Evolutionary conservation across 1,140 invertebrate species (phyloP).

Genomic region (Bilobella aurantiaca): DNA sequence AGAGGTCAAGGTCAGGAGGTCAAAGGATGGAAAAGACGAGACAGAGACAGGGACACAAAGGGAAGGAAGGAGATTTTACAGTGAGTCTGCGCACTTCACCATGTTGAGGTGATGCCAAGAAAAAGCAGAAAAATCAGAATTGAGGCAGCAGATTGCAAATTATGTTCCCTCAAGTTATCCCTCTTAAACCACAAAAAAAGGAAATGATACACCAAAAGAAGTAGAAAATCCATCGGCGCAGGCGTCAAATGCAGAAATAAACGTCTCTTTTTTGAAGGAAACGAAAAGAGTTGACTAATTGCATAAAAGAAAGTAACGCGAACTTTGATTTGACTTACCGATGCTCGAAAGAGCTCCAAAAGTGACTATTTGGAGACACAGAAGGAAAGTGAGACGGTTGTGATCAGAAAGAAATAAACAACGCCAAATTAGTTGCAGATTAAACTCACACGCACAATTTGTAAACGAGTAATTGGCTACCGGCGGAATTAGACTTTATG

Average conservation of each 20-base stretch:
- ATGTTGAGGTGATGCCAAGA: neutral
- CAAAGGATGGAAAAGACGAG: slow-evolving; percentile 22
- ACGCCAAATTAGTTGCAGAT: slow-evolving; percentile 33
- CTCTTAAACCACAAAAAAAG: neutral
- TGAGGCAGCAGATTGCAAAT: neutral
- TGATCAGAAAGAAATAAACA: slow-evolving; percentile 36
- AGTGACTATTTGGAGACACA: slow-evolving; percentile 63
- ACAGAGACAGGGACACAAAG: slow-evolving; percentile 37
- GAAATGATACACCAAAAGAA: slow-evolving; percentile 8
- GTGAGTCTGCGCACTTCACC: neutral
- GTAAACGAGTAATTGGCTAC: too few relatives aligned
- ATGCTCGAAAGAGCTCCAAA: slow-evolving; percentile 93
- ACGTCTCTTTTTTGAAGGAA: too few relatives aligned
- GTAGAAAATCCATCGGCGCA: too few relatives aligned
- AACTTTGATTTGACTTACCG: slow-evolving; percentile 57
- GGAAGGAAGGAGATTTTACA: slow-evolving; percentile 15
- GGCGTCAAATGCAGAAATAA: too few relatives aligned
- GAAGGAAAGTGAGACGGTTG: slow-evolving; percentile 37
- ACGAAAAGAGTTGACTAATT: too few relatives aligned
- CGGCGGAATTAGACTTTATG: too few relatives aligned
- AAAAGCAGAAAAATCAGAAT: slow-evolving; percentile 9
- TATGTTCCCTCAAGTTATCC: neutral
- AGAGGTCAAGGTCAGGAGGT: slow-evolving; percentile 9
- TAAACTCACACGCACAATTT: slow-evolving; percentile 8
- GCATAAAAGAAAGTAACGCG: slow-evolving; percentile 28